These are phyloP conservation scores for Lepidurus apus DNA, from an alignment of 1,140 invertebrate genomes.

Conservation along the genomic window DNA sequence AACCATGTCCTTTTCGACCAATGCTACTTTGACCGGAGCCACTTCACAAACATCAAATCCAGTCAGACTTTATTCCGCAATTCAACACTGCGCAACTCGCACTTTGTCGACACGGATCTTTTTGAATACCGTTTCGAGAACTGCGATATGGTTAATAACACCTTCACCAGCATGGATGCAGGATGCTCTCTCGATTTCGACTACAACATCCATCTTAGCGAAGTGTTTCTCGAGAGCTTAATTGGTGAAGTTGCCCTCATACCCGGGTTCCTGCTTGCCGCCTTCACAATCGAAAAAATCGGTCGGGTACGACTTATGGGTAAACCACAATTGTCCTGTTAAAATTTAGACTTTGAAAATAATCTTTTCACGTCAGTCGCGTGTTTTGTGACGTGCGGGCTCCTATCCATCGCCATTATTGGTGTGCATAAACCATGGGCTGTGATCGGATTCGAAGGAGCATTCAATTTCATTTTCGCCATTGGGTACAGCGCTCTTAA, in stretches of 20 bases:
- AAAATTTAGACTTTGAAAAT: too few relatives aligned
- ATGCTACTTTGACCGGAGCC: conserved; percentile 39
- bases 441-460: conserved; percentile 43
- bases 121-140: conserved; percentile 41
- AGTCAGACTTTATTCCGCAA: conserved; percentile 42
- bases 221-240: conserved; percentile 43
- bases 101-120: conserved; percentile 43
- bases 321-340: conserved; percentile 38
- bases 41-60: conserved; percentile 41
- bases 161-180: conserved; percentile 38
- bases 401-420: conserved; percentile 49
- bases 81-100: conserved; percentile 38
- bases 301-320: conserved; percentile 49
- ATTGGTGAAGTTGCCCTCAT: conserved; percentile 45
- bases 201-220: conserved; percentile 42
- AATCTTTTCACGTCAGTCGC: conserved; percentile 40
- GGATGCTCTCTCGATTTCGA: conserved; percentile 43
- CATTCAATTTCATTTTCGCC: conserved; percentile 50
- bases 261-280: conserved; percentile 49
- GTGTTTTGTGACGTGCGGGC: conserved; percentile 48
- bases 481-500: conserved; percentile 51
- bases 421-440: conserved; percentile 44
- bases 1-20: conserved; percentile 42
- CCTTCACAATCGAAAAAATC: conserved; percentile 48
- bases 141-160: conserved; percentile 40